A percentile compares a stretch with the other conserved stretches of the same genome.
Conservation (phyloP, 2,888 invertebrate species). For the Eupelmus urozonus region DNA sequence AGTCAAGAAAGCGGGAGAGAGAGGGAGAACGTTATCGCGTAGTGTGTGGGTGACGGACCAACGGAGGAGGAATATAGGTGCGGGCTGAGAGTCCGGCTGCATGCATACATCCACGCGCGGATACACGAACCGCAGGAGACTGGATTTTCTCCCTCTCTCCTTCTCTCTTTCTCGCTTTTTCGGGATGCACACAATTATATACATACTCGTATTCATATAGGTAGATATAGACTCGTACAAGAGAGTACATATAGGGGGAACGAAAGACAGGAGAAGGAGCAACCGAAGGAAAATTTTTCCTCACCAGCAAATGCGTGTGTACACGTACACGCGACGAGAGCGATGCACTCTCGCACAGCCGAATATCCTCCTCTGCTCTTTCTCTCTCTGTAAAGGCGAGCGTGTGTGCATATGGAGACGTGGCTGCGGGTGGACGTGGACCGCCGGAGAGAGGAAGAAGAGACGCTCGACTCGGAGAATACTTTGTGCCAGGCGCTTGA, state of each 20-base stretch:
- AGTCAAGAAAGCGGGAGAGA: not conserved
- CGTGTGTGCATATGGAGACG: not conserved
- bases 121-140: constrained; percentile 21
- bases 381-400: not conserved
- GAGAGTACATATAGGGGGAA: constrained; percentile 7
- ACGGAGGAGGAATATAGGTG: constrained; percentile 7
- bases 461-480: constrained; percentile 25
- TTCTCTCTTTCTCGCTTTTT: constrained; percentile 37
- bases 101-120: not conserved
- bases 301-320: not conserved
- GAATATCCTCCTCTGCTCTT: constrained; percentile 1
- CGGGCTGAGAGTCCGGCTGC: constrained; percentile 17
- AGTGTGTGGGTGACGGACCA: constrained; percentile 37
- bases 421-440: not conserved
- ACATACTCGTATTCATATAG: not conserved
- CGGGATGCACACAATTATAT: not conserved
- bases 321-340: constrained; percentile 8
- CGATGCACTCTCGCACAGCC: constrained; percentile 1
- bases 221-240: not conserved
- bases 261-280: constrained; percentile 39
- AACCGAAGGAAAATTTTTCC: constrained; percentile 42
- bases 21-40: not conserved
- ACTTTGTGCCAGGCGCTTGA: constrained; percentile 40
- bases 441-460: not conserved
- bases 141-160: not conserved